Evolutionary conservation across 2,113 vertebrate species (phyloP), one percentile per base, ranked within the genome.

Genomic region (Nothocercus nigrocapillus): DNA sequence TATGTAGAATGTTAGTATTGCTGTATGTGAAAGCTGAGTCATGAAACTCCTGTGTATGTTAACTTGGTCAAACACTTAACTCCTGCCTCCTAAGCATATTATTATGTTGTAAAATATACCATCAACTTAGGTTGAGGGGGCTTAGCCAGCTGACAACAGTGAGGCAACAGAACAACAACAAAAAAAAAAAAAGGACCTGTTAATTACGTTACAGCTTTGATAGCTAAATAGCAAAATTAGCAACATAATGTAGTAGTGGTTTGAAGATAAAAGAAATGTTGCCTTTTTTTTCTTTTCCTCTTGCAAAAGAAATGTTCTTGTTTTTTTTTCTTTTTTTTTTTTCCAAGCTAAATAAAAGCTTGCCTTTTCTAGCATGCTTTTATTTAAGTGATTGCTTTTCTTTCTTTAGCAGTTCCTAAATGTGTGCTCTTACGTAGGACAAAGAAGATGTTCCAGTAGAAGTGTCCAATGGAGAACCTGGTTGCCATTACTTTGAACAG

Each of bases 401-500:
- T 68, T 77, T 85, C 59, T 91, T 64, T 81, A 49, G 66, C 28
- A 67, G 19, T 85, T 93, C 45, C 88, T 91, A 59, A 92, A 44
- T 47, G 16, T 22, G 4, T 89, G 4, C 92, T 94, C 90, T 93
- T 94, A 78, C 92, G 36, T 80, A 99, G 99, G 99, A 99, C 81
- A 99, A 98, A 90, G 99, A 99, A 97, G 99, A 99, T 81, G 98
- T 99, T 68, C 98, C 98, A 8, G 98, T 99, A 89, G 99, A 99
- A 85, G 98, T 99, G 98, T 98, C 98, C 81, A 99, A 99, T 51
- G 99, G 99, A 62, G 99, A 99, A 30, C 99, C 99, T 54, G 99
- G 99, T 14, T 99, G 99, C 95, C 98, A 99, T 95, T 99, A 99
- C 96, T 99, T 98, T 64, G 99, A 99, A 69, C 99, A 99, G 96